Conservation (phyloP, 2,113 vertebrate genomes). For the Oophaga pumilio region DNA sequence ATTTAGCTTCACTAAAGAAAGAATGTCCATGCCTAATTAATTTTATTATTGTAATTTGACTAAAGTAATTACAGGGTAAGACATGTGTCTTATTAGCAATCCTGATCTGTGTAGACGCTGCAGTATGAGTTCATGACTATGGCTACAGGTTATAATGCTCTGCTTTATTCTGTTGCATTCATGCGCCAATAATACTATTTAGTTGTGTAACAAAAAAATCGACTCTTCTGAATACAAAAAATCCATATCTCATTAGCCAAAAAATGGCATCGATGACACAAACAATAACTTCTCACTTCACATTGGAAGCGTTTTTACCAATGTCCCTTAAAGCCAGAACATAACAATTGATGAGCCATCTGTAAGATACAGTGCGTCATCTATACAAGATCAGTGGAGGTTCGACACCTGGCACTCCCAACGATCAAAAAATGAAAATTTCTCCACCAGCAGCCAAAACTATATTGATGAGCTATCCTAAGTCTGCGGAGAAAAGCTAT, state of each 20-base stretch:
- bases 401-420: too few species aligned
- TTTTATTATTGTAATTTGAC: constrained; percentile 44
- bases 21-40: constrained; percentile 37
- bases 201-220: not conserved
- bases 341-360: too few species aligned
- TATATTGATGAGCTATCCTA: too few species aligned
- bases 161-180: not conserved
- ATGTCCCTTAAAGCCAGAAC: too few species aligned
- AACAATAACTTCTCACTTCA: too few species aligned
- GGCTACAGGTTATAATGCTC: not conserved
- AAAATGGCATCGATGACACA: not conserved
- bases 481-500: too few species aligned
- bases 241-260: not conserved
- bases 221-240: not conserved
- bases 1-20: constrained; percentile 25
- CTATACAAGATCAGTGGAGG: too few species aligned
- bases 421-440: too few species aligned
- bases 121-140: not conserved
- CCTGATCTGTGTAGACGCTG: not conserved
- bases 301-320: too few species aligned
- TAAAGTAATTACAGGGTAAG: constrained; percentile 22
- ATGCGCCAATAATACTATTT: not conserved
- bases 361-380: too few species aligned
- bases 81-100: constrained; percentile 36
- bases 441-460: too few species aligned